Percentiles rank a stretch among this genome's conserved stretches.
Conservation (phyloP, 2,113 vertebrate species). For the Thamnophis sirtalis region DNA sequence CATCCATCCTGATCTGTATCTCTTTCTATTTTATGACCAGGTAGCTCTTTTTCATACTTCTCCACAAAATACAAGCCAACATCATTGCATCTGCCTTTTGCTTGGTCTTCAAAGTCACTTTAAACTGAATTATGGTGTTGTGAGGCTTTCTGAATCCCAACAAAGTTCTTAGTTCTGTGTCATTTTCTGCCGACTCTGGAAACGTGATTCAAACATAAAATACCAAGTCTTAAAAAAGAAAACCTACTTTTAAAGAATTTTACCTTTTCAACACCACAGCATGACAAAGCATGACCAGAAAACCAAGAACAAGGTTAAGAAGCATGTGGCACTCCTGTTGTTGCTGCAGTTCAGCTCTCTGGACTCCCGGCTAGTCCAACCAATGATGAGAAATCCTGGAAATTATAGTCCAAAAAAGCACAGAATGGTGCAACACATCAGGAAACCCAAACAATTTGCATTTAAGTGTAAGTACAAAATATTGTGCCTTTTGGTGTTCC, state of each 20-base stretch:
- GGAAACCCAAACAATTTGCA: not conserved
- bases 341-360: not conserved
- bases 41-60: not conserved
- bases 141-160: not conserved
- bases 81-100: not conserved
- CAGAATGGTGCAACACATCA: not conserved
- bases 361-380: not conserved
- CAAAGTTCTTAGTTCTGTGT: not conserved
- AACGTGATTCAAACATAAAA: not conserved
- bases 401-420: not conserved
- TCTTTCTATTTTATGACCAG: not conserved
- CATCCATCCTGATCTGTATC: not conserved
- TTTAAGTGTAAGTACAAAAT: not conserved
- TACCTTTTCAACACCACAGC: not conserved
- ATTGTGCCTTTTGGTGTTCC: not conserved
- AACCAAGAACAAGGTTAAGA: not conserved
- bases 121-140: not conserved
- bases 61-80: not conserved
- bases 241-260: not conserved
- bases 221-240: not conserved
- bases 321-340: not conserved
- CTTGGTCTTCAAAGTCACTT: not conserved
- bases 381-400: not conserved
- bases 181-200: not conserved
- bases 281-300: not conserved